A percentile compares a stretch with the other conserved stretches of the same genome.
Conservation (phyloP, 2,113 vertebrate genomes). For the Neogobius melanostomus region DNA sequence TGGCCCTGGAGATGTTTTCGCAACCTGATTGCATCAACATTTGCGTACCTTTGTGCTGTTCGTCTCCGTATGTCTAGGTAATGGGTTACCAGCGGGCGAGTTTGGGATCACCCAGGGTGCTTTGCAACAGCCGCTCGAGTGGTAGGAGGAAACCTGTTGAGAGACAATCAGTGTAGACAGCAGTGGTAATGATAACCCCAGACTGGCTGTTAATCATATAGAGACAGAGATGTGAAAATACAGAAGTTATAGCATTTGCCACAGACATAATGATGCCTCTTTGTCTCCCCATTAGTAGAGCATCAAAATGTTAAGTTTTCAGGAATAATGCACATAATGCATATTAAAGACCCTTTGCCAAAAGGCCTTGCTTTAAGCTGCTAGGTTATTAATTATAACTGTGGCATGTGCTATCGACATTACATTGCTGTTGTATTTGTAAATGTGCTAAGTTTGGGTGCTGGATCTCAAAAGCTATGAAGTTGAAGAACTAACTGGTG, state of each 20-base stretch:
- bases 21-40: constrained; percentile 81
- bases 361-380: too few species aligned
- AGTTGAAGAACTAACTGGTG: too few species aligned
- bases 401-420: too few species aligned
- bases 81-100: constrained; percentile 82
- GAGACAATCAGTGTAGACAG: constrained; percentile 70
- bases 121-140: constrained; percentile 74
- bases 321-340: neutral
- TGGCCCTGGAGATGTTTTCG: constrained; percentile 84
- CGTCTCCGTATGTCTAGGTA: constrained; percentile 80
- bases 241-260: neutral
- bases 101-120: constrained; percentile 83
- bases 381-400: too few species aligned
- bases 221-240: constrained; percentile 27
- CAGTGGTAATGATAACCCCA: constrained; percentile 75
- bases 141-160: constrained; percentile 77
- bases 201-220: constrained; percentile 64
- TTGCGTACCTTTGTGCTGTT: constrained; percentile 74
- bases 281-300: neutral
- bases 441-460: too few species aligned
- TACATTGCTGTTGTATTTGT: too few species aligned
- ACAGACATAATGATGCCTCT: neutral
- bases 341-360: neutral
- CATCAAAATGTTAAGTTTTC: neutral
- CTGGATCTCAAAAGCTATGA: too few species aligned